phyloP scores from a whole-genome alignment of 2,113 vertebrate genomes.

The Gymnogyps californianus region DNA sequence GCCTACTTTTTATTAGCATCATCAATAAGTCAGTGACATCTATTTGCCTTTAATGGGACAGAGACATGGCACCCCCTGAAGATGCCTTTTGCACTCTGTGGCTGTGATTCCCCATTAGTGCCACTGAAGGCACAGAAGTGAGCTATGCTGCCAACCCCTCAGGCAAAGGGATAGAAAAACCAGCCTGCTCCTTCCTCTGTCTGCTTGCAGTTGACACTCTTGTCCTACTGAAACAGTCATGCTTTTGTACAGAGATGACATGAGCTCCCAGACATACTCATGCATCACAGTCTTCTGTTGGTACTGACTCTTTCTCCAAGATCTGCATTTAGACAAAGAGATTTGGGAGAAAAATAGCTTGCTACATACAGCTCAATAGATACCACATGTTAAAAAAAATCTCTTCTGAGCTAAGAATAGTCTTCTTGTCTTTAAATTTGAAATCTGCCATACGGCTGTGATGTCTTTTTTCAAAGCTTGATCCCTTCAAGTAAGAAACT shows the following conservation, averaged over 20 bases:
- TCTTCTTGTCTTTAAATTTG: neutral
- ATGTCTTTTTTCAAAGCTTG: neutral
- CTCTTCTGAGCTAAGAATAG: neutral
- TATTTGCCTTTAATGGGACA: slow-evolving; percentile 30
- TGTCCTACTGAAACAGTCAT: neutral
- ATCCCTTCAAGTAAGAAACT: neutral
- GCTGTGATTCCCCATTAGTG: slow-evolving; percentile 4
- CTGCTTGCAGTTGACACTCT: slow-evolving; percentile 21
- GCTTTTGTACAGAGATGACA: neutral
- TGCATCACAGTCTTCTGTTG: slow-evolving; percentile 11
- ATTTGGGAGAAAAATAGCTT: neutral
- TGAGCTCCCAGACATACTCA: neutral
- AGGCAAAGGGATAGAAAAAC: neutral
- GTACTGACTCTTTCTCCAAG: neutral
- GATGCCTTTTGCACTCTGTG: slow-evolving; percentile 19
- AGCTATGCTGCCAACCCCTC: neutral
- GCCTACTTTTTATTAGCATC: slow-evolving; percentile 37
- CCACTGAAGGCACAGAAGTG: neutral
- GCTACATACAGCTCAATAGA: neutral
- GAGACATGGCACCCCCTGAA: slow-evolving; percentile 3
- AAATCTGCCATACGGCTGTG: neutral
- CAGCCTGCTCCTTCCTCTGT: neutral
- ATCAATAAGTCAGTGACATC: neutral
- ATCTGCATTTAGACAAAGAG: neutral
- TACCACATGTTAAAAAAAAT: neutral